Evolutionary conservation across 2,797 vertebrate species (phyloP), one percentile per base, ranked within the genome.

Genomic region (Helostoma temminkii): DNA sequence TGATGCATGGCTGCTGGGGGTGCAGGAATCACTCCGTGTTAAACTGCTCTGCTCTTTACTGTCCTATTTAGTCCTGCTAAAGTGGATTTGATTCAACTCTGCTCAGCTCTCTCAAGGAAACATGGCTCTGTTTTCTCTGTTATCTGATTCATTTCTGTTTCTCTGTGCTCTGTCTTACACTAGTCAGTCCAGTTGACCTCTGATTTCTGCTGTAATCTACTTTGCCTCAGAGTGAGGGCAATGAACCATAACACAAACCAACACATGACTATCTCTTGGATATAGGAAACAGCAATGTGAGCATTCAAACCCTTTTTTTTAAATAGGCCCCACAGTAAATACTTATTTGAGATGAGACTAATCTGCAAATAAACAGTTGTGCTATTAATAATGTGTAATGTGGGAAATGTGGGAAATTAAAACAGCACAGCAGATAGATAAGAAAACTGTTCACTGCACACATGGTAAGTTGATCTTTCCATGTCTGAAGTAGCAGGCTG

Each of bases 211-310:
- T 59, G 47, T 82, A 73, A 88, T 85, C 76, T 61, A 54, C 61
- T 84, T 84, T 75, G 70, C 57, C 72, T 78, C 50, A 45, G 78
- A 73, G 49, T 66, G 39, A 67, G 66, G 46, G 39, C 77, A 84
- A 89, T 85, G 87, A 87, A 72, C 69, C 78, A 25, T 50, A 59
- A 62, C 43, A 25, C 62, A 75, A 80, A 78, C 77, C 80, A 83
- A 61, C 83, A 71, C 85, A 84, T 80, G 89, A 82, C 84, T 68
- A n/a, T n/a, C n/a, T 60, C 67, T 48, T 25, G 75, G 76, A 59
- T 34, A 21, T 28, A 67, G 66, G 58, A 53, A 64, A 61, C 45
- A 58, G 52, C 67, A 56, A 30, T 18, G 34, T 55, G 60, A 64
- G 62, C 43, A 52, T 43, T 39, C 25, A 64, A 66, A 66, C 53